A percentile compares a stretch with the other conserved stretches of the same genome.
Conservation (phyloP, 2,797 vertebrate genomes). For the Centropyge bicolor region DNA sequence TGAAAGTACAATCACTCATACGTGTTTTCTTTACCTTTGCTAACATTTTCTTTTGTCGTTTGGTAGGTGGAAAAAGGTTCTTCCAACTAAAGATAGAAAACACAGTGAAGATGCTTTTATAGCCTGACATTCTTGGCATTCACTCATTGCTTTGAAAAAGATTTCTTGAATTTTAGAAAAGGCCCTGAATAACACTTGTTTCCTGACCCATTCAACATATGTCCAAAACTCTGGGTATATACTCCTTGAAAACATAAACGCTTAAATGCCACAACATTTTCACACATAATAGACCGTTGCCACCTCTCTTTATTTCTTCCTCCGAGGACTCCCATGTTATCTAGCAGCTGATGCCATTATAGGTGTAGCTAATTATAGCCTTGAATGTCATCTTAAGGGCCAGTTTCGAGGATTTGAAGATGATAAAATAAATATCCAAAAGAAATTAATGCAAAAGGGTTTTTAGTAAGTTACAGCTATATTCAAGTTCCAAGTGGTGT, state of each 20-base stretch:
- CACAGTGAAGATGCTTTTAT: neutral
- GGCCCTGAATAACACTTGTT: neutral
- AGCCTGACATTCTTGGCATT: neutral
- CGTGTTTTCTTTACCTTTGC: slow-evolving; percentile 25
- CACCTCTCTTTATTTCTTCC: neutral
- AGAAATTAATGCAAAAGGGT: neutral
- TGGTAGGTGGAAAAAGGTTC: neutral
- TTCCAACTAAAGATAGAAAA: neutral
- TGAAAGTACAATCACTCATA: slow-evolving; percentile 31
- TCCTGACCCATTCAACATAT: neutral
- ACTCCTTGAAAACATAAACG: slow-evolving; percentile 18
- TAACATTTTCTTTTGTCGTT: slow-evolving; percentile 39
- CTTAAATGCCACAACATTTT: slow-evolving; percentile 29
- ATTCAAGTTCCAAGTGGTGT: neutral
- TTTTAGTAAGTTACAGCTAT: neutral
- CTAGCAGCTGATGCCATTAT: slow-evolving; percentile 13
- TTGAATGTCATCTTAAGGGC: slow-evolving; percentile 20
- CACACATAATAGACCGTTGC: slow-evolving; percentile 4
- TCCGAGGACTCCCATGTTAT: slow-evolving; percentile 4
- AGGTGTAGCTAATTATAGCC: slow-evolving; percentile 10
- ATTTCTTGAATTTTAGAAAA: neutral
- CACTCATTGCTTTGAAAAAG: neutral
- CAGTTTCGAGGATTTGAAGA: slow-evolving; percentile 12
- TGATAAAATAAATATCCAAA: slow-evolving; percentile 4
- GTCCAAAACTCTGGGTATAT: neutral